Conservation (phyloP, 1,140 invertebrate genomes). For the Drosophila oshimai region DNA sequence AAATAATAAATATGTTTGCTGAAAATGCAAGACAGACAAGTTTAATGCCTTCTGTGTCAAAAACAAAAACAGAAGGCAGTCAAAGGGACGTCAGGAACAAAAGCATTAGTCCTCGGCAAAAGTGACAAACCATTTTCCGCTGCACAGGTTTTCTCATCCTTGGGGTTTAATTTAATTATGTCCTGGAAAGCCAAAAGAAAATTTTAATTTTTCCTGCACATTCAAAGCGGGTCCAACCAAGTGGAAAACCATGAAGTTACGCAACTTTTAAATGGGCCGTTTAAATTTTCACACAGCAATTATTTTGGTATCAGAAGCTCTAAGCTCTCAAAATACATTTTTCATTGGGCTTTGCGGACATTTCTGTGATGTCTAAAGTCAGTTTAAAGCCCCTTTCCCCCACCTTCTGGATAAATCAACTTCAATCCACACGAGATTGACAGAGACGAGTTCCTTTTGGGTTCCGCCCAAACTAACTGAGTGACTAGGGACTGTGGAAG, state of each 20-base stretch:
- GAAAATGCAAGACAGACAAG: slow-evolving; percentile 7
- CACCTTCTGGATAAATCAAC: slow-evolving; percentile 37
- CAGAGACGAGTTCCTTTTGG: slow-evolving; percentile 26
- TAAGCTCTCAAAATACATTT: background rate
- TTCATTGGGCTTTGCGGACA: slow-evolving; percentile 8
- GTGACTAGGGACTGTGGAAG: slow-evolving; percentile 40
- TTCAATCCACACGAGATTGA: slow-evolving; percentile 39
- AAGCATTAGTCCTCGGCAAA: slow-evolving; percentile 1
- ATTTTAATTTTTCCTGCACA: slow-evolving; percentile 34
- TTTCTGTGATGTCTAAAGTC: slow-evolving; percentile 17
- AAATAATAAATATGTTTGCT: slow-evolving; percentile 16
- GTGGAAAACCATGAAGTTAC: background rate
- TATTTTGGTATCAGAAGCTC: slow-evolving; percentile 4
- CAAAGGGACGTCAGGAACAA: slow-evolving; percentile 31
- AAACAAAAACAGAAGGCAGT: slow-evolving; percentile 24
- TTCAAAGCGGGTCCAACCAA: slow-evolving; percentile 2
- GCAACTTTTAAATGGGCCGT: background rate
- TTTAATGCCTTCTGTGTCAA: slow-evolving; percentile 23
- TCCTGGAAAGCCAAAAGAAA: slow-evolving; percentile 13
- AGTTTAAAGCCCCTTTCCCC: slow-evolving; percentile 19
- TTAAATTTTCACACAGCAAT: background rate
- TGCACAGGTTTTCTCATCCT: background rate
- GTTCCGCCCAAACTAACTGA: slow-evolving; percentile 17
- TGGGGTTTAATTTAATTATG: slow-evolving; percentile 32
- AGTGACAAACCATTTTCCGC: slow-evolving; percentile 46